Percentiles rank a stretch among this genome's conserved stretches.
phyloP scores from a whole-genome alignment of 2,113 vertebrate species.

The Typhlomys cinereus region DNA sequence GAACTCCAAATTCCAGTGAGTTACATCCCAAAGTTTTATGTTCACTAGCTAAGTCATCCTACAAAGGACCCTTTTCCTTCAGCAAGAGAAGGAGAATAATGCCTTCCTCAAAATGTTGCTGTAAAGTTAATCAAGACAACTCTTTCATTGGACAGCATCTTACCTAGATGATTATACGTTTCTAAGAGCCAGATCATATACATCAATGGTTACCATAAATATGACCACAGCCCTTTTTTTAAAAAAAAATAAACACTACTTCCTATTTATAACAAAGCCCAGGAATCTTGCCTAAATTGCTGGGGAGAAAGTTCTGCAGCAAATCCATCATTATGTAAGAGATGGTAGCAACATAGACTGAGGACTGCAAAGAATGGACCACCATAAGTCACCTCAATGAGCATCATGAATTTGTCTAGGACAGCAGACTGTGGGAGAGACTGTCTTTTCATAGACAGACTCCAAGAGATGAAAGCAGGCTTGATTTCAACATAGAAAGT shows the following conservation, averaged over 20 bases:
- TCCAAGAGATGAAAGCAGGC: not conserved
- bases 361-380: not conserved
- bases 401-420: not conserved
- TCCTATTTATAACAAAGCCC: constrained; percentile 20
- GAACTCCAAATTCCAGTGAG: not conserved
- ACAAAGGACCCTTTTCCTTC: constrained; percentile 2
- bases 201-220: not conserved
- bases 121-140: not conserved
- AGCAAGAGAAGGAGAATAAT: not conserved
- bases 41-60: not conserved
- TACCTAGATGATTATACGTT: not conserved
- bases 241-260: not conserved
- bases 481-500: constrained; percentile 14
- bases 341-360: not conserved
- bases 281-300: not conserved
- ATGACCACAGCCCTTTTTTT: not conserved
- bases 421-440: not conserved
- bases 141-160: not conserved
- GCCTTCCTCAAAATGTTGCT: not conserved
- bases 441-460: not conserved
- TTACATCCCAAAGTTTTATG: not conserved
- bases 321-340: not conserved
- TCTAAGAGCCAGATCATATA: constrained; percentile 2
- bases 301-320: not conserved
- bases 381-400: not conserved